A percentile compares a stretch with the other conserved stretches of the same genome.
These are phyloP conservation scores for Semnornis frantzii DNA, from an alignment of 2,113 vertebrate genomes.

Conservation along the genomic window DNA sequence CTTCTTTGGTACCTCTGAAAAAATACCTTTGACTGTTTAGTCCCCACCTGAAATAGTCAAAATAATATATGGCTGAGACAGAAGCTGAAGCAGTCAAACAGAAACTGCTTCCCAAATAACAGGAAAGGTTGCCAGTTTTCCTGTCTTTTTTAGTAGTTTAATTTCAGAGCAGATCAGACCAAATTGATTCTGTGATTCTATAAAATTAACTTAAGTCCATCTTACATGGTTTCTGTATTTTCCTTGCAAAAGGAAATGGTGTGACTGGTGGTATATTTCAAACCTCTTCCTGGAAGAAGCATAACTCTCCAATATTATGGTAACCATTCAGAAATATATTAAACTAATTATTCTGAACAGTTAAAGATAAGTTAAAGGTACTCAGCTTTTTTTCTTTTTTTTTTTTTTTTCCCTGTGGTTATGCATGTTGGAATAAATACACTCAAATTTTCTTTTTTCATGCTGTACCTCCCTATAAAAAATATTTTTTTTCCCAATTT, in stretches of 20 bases:
- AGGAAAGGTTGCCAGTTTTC: background rate
- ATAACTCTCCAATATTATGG: background rate
- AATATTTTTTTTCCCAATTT: background rate
- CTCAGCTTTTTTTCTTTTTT: background rate
- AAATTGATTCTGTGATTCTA: background rate
- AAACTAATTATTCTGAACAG: background rate
- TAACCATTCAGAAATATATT: background rate
- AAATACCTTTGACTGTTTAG: background rate
- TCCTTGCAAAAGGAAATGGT: background rate
- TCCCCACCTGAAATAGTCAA: background rate
- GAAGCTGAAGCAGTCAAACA: background rate
- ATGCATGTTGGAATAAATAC: background rate
- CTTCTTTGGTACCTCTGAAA: background rate
- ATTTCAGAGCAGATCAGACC: background rate
- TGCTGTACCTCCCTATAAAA: background rate
- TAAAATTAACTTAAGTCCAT: background rate
- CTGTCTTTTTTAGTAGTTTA: background rate
- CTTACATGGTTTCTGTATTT: background rate
- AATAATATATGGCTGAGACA: background rate
- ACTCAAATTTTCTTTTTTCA: background rate
- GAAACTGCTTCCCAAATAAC: background rate
- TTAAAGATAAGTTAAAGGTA: background rate
- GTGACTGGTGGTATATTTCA: background rate
- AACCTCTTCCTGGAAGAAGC: background rate
- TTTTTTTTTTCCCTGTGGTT: background rate